Base-by-base conservation (phyloP, 2,888 invertebrate genomes). In the Pristionchus fissidentatus region DNA sequence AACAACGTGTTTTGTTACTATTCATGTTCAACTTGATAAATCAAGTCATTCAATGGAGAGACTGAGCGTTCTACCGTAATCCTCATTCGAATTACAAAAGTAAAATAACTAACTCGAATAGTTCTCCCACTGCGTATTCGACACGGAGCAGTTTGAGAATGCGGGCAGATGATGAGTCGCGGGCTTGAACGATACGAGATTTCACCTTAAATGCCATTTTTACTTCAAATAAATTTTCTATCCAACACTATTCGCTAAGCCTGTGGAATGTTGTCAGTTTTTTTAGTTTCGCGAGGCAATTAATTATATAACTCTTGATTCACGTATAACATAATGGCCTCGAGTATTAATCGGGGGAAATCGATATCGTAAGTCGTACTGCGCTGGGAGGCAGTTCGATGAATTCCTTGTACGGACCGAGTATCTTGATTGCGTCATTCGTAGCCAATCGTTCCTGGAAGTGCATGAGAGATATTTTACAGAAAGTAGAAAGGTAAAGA, bases 131-230 rank as follows among this genome's bases (percentile, higher is more conserved):
- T 0, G 83, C 83, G 41, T 73, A 83, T 70, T 83, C 55, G 22
- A 32, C 41, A 5, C 73, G 32, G n/a, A 83, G 70, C 22, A 73
- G 83, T n/a, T 55, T 49, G 26, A 83, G 83, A 38, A 83, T 83
- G 2, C 73, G 13, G 5, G 70, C 26, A 5, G 83, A 83, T n/a
- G 83, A 66, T 0, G 83, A 46, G 38, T 83, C 73, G n/a, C 83
- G 70, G 13, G 70, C 70, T 41, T 49, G 35, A 5, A 73, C 32
- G n/a, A 83, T 55, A n/a, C 83, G 83, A 26, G 35, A 35, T 41
- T 60, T 46, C 2, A 46, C 81, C 81, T 81, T n/a, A n/a, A n/a
- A n/a, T n/a, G n/a, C n/a, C n/a, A 49, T 49, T 10, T 49, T 49
- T 49, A 15, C 10, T 49, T 49, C 49, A 49, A 49, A 49, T 49